Evolutionary conservation across 2,113 vertebrate genomes (phyloP).

Genomic region (Eurystomus gularis): DNA sequence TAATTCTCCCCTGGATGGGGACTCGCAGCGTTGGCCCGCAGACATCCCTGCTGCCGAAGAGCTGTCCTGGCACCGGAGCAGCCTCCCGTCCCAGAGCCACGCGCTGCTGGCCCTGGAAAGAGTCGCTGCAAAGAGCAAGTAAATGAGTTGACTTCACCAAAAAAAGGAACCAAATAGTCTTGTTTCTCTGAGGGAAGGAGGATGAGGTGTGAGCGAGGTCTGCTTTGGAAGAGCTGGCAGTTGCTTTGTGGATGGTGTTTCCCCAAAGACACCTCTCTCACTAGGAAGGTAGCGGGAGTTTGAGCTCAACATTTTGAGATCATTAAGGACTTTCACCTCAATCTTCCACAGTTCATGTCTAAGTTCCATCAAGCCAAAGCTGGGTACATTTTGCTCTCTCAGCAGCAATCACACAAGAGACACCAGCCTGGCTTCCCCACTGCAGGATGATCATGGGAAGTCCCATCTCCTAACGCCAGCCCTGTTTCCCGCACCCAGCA

Average conservation of each 20-base stretch:
- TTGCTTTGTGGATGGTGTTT: neutral
- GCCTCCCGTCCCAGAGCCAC: neutral
- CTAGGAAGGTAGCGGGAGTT: neutral
- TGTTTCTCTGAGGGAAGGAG: neutral
- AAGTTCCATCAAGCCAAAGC: neutral
- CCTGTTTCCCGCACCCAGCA: no score
- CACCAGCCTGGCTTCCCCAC: no score
- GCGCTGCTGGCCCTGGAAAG: neutral
- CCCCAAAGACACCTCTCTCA: neutral
- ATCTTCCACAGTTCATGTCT: neutral
- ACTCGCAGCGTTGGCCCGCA: neutral
- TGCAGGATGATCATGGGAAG: no score
- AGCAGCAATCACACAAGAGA: fast-evolving
- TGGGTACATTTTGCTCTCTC: neutral
- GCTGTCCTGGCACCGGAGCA: neutral
- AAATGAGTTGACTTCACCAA: neutral
- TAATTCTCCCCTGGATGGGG: neutral
- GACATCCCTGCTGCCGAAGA: neutral
- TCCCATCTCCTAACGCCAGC: fast-evolving
- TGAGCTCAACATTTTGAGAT: neutral
- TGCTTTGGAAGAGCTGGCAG: neutral
- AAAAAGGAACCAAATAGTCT: neutral
- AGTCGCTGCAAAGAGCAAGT: neutral
- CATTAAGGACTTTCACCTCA: neutral
- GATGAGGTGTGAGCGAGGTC: neutral